Percentiles rank a stretch among this genome's conserved stretches.
Conservation (phyloP, 2,797 vertebrate species). For the Hydrophis major region DNA sequence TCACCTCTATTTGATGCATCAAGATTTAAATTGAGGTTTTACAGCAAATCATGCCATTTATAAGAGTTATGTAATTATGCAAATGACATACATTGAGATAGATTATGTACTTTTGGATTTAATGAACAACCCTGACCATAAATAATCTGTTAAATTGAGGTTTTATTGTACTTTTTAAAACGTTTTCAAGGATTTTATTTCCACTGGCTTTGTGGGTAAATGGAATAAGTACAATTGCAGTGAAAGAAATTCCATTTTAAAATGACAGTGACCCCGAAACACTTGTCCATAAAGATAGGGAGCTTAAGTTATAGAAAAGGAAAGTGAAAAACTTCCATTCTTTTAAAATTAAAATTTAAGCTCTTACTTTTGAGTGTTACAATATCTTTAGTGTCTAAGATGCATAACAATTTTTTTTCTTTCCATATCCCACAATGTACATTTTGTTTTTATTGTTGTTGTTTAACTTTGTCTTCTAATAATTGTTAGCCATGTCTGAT, state of each 20-base stretch:
- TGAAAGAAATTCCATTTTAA: background rate
- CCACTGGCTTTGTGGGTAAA: background rate
- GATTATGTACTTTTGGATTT: background rate
- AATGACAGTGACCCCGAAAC: background rate
- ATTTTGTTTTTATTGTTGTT: background rate
- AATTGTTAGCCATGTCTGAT: background rate
- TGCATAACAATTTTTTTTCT: background rate
- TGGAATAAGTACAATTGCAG: background rate
- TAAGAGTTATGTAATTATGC: background rate
- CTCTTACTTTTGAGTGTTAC: background rate
- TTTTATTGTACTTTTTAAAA: background rate
- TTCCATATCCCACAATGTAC: background rate
- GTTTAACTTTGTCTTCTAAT: background rate
- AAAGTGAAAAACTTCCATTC: background rate
- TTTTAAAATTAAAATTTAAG: background rate
- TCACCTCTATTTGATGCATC: background rate
- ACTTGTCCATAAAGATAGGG: background rate
- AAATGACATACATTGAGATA: background rate
- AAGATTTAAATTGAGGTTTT: background rate
- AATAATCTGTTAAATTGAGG: background rate
- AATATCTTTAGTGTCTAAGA: background rate
- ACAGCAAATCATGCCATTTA: background rate
- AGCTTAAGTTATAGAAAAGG: background rate
- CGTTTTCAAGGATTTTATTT: background rate
- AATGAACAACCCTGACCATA: background rate